A percentile compares a stretch with the other conserved stretches of the same genome.
Evolutionary conservation across 1,140 invertebrate genomes (phyloP).

Genomic region (Bombus pyrosoma): DNA sequence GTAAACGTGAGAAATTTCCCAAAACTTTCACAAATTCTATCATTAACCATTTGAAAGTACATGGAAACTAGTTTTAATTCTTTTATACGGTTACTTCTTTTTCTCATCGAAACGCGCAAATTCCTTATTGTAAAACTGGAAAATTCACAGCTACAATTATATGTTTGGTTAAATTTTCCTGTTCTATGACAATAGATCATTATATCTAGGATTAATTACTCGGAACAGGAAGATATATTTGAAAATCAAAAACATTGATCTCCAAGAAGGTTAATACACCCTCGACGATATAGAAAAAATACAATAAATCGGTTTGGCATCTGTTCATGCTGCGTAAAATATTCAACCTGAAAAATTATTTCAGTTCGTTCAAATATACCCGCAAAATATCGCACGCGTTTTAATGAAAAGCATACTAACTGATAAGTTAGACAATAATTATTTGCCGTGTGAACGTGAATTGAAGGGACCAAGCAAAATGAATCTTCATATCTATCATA

Average conservation of each 20-base stretch:
- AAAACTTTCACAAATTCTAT: no score
- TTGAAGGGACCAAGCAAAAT: not conserved
- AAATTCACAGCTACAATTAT: no score
- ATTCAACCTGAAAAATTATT: not conserved
- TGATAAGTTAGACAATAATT: not conserved
- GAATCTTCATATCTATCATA: not conserved
- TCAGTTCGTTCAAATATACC: not conserved
- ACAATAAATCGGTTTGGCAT: not conserved
- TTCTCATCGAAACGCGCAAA: no score
- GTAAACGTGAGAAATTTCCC: no score
- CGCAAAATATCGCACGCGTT: not conserved
- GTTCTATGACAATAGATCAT: no score
- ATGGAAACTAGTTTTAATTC: no score
- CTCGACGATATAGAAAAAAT: not conserved
- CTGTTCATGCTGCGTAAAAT: not conserved
- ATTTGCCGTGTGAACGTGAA: not conserved
- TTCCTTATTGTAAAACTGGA: no score
- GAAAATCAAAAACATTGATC: not conserved
- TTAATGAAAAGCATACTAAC: not conserved
- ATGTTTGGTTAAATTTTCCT: no score
- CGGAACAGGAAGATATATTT: no score
- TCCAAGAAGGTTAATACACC: not conserved
- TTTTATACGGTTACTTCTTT: no score
- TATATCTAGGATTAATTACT: no score
- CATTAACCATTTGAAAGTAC: no score